These are phyloP conservation scores for Meleagris gallopavo DNA, from an alignment of 2,113 vertebrate genomes.

Conservation along the genomic window DNA sequence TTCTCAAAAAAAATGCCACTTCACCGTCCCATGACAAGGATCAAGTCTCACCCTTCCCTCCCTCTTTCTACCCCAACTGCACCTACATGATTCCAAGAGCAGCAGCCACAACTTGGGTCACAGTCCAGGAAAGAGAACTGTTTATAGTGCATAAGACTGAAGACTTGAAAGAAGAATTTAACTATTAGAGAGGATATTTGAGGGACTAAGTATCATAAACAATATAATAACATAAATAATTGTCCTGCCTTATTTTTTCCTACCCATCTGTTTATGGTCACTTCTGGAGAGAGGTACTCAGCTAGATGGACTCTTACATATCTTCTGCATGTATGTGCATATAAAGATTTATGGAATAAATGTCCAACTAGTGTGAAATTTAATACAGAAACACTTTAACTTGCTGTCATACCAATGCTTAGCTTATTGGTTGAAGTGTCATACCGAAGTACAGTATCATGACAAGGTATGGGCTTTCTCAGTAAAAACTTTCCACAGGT, in stretches of 20 bases:
- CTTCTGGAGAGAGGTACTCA: background rate
- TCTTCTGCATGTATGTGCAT: background rate
- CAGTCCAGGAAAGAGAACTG: background rate
- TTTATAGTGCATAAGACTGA: background rate
- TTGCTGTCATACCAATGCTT: background rate
- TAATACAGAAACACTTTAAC: background rate
- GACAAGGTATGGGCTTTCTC: accelerated
- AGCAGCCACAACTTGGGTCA: background rate
- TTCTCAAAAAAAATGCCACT: background rate
- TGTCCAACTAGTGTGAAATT: background rate
- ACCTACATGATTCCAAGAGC: background rate
- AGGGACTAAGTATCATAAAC: background rate
- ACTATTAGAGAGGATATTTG: background rate
- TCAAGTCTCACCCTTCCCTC: background rate
- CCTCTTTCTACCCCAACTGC: background rate
- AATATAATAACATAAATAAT: background rate
- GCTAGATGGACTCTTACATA: background rate
- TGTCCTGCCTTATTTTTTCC: background rate
- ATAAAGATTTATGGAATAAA: background rate
- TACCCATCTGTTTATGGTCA: background rate
- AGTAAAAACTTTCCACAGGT: background rate
- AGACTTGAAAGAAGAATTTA: background rate
- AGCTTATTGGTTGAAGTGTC: background rate
- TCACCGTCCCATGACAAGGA: background rate
- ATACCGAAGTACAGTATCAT: background rate